Evolutionary conservation across 2,113 vertebrate genomes (phyloP).

Genomic region (Potamarius usumacintae): DNA sequence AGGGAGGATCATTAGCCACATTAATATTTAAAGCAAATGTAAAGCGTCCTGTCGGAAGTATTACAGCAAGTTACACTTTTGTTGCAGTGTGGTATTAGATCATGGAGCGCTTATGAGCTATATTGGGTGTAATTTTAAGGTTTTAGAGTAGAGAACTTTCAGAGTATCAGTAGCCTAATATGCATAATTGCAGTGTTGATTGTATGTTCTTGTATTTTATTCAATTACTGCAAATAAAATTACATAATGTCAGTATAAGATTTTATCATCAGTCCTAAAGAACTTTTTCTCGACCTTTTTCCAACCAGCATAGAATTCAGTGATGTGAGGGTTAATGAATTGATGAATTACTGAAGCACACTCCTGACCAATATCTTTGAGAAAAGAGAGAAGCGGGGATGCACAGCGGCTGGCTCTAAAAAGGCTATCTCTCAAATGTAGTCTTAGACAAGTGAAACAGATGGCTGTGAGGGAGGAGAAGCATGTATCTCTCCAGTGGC

Average conservation of each 20-base stretch:
- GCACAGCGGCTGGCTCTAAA: not conserved
- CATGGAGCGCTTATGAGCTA: not conserved
- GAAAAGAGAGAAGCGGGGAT: not conserved
- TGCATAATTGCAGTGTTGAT: not conserved
- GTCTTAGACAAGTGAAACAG: constrained; percentile 44
- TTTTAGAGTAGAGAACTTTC: not conserved
- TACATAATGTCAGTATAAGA: not conserved
- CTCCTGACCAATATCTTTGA: not conserved
- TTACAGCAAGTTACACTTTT: not conserved
- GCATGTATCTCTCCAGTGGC: constrained; percentile 41
- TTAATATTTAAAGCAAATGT: not conserved
- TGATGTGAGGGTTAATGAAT: constrained; percentile 7
- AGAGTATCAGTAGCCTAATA: not conserved
- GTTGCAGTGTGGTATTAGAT: not conserved
- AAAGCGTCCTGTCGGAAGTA: not conserved
- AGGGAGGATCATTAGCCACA: constrained; percentile 4
- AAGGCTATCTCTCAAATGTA: constrained; percentile 7
- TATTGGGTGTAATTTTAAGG: not conserved
- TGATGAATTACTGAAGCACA: not conserved
- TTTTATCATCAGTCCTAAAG: not conserved
- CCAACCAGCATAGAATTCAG: not conserved
- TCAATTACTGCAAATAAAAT: not conserved
- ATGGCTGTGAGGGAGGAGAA: constrained; percentile 47
- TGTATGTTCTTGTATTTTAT: not conserved
- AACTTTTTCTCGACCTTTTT: not conserved